Base-by-base conservation (phyloP, 2,797 vertebrate species). In the Gallinago nigripennis region DNA sequence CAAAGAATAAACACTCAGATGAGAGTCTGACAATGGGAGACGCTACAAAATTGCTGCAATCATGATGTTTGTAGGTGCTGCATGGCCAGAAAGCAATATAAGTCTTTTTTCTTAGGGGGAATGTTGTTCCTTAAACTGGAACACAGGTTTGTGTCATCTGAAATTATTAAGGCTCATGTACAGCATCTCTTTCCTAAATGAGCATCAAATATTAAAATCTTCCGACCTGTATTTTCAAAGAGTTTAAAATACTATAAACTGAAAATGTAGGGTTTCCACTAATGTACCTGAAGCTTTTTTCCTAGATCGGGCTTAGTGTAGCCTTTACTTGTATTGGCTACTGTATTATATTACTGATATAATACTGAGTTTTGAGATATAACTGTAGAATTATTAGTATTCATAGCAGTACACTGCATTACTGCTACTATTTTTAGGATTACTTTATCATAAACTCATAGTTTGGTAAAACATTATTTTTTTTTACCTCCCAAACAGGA, bases 401-500 rank as follows among this genome's bases (percentile, higher is more conserved):
- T 83, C 6, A 2, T 37, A 88, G 28, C 23, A 76, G 13, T 53
- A 18, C 23, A 65, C 16, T 53, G 16, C 69, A 56, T 56, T 87
- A 15, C 12, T 73, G 27, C 24, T 84, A 12, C 43, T 86, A 8
- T 64, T 82, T 90, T 46, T 48, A 73, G 51, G 51, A 58, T 54
- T 3, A 48, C 64, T 85, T 82, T 18, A 45, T 81, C 16, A 30
- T 56, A 72, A 85, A 82, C 8, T 76, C 53, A 39, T 12, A 53
- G 28, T 85, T 81, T 12, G 69, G 8, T 95, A 94, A 82, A 81
- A 41, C 4, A 11, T 86, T 63, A 7, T 25, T 94, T 17, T 33
- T 33, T 39, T 77, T 46, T 75, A 83, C 27, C 53, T 69, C 35
- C 77, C 30, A 17, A 92, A 94, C 95, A 99, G 99, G 92, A 91